Evolutionary conservation across 2,113 vertebrate genomes (phyloP), one percentile per base, ranked within the genome.

Genomic region (Rhineura floridana): DNA sequence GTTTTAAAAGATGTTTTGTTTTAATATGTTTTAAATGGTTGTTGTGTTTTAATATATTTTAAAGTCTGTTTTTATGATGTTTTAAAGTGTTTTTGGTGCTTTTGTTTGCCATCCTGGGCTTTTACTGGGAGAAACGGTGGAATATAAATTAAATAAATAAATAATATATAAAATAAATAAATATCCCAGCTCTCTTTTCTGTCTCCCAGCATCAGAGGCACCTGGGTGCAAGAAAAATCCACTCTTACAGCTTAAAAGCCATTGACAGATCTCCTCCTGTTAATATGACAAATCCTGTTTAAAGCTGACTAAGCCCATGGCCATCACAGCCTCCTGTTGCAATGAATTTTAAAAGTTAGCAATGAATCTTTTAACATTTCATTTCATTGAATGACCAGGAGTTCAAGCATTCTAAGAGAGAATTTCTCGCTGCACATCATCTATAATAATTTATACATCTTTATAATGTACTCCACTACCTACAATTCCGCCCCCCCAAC

Each of bases 401-500:
- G 83, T 84, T 42, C 23, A 84, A 72, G 46, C 42, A 39, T n/a
- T 85, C n/a, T 62, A 30, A 85, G 72, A 85, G 59, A 52, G 67
- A 46, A 76, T 76, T 72, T 70, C 36, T 89, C 90, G 50, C 65
- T 46, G 10, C 83, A 0, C 1, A 55, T 84, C 78, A n/a, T 79
- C 90, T 85, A 33, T 79, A 59, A 84, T 1, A n/a, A n/a, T 52
- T 23, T 4, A 70, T 70, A 70, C 33, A 67, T 67, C 52, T 67
- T 36, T 17, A 83, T 67, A 69, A 83, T 67, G 33, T 67, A 30
- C 28, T 44, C 13, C 62, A 33, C 4, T 67, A 0, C 0, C 4
- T 21, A 36, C 86, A 39, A 28, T 44, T 62, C 80, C 46, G 82
- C 25, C 44, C 42, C 79, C 50, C 89, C 91, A 87, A 81, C 89